These are phyloP conservation scores for Lobophora halterata DNA, from an alignment of 2,888 invertebrate genomes.

Conservation along the genomic window DNA sequence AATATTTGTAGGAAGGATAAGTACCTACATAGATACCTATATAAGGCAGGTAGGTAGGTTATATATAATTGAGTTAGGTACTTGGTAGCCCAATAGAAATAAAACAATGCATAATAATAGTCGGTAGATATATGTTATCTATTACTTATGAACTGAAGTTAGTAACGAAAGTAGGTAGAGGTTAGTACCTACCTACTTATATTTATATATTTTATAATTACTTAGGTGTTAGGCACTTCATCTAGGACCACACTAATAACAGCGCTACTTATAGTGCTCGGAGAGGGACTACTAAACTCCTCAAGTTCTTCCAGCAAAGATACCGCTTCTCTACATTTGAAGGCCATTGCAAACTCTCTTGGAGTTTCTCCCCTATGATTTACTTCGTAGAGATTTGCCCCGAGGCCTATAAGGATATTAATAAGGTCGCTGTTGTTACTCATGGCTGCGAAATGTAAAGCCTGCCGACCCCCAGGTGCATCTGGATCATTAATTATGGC, in stretches of 20 bases:
- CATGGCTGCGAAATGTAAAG: conserved; percentile 76
- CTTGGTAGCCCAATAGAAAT: too few relatives aligned
- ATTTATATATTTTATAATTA: too few relatives aligned
- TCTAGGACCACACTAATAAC: not conserved
- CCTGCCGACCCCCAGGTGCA: conserved; percentile 65
- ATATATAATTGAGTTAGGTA: too few relatives aligned
- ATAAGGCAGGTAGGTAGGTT: too few relatives aligned
- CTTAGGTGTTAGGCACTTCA: too few relatives aligned
- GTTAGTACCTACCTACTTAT: too few relatives aligned
- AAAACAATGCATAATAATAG: too few relatives aligned
- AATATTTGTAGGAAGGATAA: too few relatives aligned
- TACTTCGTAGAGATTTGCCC: conserved; percentile 50
- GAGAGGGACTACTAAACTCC: conserved; percentile 4
- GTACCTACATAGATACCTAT: too few relatives aligned
- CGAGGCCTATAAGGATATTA: conserved; percentile 50
- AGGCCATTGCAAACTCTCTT: conserved; percentile 56
- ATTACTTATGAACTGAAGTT: too few relatives aligned
- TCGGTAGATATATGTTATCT: too few relatives aligned
- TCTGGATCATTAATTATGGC: conserved; percentile 56
- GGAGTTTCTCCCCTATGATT: conserved; percentile 66
- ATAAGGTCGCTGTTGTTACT: conserved; percentile 64
- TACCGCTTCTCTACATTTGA: conserved; percentile 50
- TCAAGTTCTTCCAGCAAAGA: conserved; percentile 40
- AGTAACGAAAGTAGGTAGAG: too few relatives aligned
- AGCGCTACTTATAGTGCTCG: not conserved